phyloP scores from a whole-genome alignment of 2,113 vertebrate genomes.

The Oreamnos americanus region DNA sequence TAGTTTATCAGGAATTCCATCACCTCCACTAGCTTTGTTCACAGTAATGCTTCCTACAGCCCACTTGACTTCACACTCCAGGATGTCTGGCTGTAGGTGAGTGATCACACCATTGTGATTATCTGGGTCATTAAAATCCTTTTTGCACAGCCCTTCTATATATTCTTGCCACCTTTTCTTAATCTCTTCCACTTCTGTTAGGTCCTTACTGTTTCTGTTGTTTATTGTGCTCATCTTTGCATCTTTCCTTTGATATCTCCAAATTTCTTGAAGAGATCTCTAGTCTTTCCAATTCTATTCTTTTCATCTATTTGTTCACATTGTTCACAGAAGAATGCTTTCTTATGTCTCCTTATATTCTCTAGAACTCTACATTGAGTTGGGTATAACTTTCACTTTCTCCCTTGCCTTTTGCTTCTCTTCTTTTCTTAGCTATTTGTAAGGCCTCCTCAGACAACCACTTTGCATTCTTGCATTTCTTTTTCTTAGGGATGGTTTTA shows the following conservation, averaged over 20 bases:
- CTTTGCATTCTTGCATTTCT: background rate
- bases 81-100: background rate
- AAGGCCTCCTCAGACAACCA: background rate
- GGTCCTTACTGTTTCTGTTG: background rate
- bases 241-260: background rate
- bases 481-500: background rate
- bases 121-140: background rate
- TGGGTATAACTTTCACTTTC: background rate
- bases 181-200: background rate
- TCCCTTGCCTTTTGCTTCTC: background rate
- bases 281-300: background rate
- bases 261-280: background rate
- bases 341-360: background rate
- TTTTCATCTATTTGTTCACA: background rate
- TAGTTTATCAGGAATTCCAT: background rate
- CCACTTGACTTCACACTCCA: background rate
- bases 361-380: background rate
- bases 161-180: background rate
- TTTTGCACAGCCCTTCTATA: background rate
- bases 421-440: background rate
- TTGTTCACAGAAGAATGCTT: background rate
- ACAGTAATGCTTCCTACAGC: background rate
- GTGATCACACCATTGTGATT: background rate
- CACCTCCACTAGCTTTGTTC: background rate
- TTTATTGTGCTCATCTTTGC: background rate